Conservation (phyloP, 2,113 vertebrate genomes). For the Cricetomys ansorgei region DNA sequence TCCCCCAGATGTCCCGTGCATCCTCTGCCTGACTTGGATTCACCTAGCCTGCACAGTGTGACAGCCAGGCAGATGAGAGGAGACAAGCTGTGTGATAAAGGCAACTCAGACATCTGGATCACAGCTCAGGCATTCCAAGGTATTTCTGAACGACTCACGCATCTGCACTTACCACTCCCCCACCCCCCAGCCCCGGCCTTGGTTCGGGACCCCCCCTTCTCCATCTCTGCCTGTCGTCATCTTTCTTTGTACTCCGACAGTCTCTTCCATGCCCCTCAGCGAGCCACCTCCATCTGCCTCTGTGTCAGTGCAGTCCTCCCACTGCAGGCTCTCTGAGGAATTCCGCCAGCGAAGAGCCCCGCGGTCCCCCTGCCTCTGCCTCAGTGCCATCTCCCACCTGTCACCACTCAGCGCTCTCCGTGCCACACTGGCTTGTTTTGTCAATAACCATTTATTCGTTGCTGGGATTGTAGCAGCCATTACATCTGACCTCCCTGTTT, state of each 20-base stretch:
- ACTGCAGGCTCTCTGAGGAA: conserved; percentile 70
- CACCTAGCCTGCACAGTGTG: conserved; percentile 79
- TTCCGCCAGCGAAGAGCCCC: conserved; percentile 75
- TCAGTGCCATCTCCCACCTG: conserved; percentile 83
- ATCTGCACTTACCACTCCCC: conserved; percentile 91
- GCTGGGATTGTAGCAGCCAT: conserved; percentile 95
- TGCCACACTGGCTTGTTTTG: conserved; percentile 96
- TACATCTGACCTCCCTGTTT: conserved; percentile 99
- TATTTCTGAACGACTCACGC: conserved; percentile 80
- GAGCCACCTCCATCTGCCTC: conserved; percentile 81
- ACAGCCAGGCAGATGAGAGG: conserved; percentile 86
- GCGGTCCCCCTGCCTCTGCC: conserved; percentile 75
- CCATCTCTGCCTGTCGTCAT: conserved; percentile 59
- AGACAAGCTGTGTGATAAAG: conserved; percentile 87
- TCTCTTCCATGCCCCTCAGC: conserved; percentile 70
- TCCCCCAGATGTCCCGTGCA: conserved; percentile 63
- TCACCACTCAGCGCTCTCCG: conserved; percentile 90
- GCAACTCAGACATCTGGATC: conserved; percentile 87
- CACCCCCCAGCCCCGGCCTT: conserved; percentile 78
- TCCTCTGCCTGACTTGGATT: not conserved
- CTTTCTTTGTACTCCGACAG: conserved; percentile 64
- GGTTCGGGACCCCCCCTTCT: conserved; percentile 65
- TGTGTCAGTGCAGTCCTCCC: conserved; percentile 35
- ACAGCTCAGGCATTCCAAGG: conserved; percentile 76
- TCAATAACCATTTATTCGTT: conserved; percentile 99